Base-by-base conservation (phyloP, 2,888 invertebrate genomes). In the Dioctria rufipes region DNA sequence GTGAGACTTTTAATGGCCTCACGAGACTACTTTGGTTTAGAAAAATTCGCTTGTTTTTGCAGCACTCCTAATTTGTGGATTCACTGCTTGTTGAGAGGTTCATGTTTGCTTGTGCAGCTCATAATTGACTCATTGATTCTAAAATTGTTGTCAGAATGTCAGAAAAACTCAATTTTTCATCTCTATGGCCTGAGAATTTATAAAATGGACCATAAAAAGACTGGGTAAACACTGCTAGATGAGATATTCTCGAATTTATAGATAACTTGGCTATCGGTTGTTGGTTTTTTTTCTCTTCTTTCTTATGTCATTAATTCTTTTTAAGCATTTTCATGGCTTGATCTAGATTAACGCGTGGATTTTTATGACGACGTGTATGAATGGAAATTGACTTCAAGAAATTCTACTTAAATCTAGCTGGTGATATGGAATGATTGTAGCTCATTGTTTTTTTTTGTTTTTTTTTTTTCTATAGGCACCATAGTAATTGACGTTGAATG, bases 71-170 rank as follows among this genome's bases (percentile, higher is more conserved):
- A 61, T 54, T n/a, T 6, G 11, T 5, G 54, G 11, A 69, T 69
- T 25, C 25, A 25, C 25, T 25, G 25, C 25, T 69, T 69, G 69
- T 69, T 69, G 69, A 69, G 69, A 49, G 69, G 39, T 58, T 73
- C 58, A 25, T 25, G 73, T 60, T 73, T 73, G 40, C n/a, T 40
- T 60, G 58, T 2, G 25, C 25, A 25, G 25, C 3, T 43, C 58
- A 58, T 73, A 73, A 73, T 73, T 73, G 73, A 73, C 54, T 73
- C 73, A 73, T 73, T 73, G 73, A 73, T 73, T 60, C 73, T 60
- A 42, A 25, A 61, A 25, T 61, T 6, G 5, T 25, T 39, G 5
- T 25, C 37, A 61, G 37, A 61, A 6, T 51, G 61, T 61, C 37
- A 4, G 61, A 5, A 8, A 61, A 61, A 6, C 39, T 61, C 11